Conservation (phyloP, 1,140 invertebrate genomes). For the Apis cerana region DNA sequence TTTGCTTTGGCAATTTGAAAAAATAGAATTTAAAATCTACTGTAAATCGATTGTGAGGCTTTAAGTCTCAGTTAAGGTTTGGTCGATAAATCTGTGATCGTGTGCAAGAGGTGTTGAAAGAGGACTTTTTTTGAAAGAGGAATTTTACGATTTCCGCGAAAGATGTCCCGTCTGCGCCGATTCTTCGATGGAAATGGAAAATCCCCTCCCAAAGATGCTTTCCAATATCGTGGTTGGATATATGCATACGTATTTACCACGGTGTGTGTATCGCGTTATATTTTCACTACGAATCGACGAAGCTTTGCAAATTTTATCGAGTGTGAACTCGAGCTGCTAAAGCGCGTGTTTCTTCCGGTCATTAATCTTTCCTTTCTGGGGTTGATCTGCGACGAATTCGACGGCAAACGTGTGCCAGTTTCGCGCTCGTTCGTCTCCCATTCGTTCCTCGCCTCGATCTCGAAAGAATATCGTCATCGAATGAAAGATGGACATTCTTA, state of each 20-base stretch:
- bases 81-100: conserved; percentile 24
- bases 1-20: too few species aligned
- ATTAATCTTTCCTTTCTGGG: conserved; percentile 58
- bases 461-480: conserved; percentile 4
- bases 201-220: conserved; percentile 25
- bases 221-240: conserved; percentile 37
- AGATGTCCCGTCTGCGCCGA: conserved; percentile 27
- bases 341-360: conserved; percentile 62
- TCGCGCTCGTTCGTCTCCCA: conserved; percentile 26
- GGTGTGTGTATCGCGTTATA: conserved; percentile 48
- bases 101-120: conserved; percentile 1
- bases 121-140: conserved; percentile 49
- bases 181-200: conserved; percentile 55
- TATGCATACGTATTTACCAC: conserved; percentile 40
- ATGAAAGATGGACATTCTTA: too few species aligned
- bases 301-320: conserved; percentile 67
- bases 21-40: too few species aligned
- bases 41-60: too few species aligned
- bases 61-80: not conserved
- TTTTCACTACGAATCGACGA: conserved; percentile 47
- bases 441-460: conserved; percentile 1
- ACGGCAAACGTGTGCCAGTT: conserved; percentile 55
- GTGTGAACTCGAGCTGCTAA: conserved; percentile 61
- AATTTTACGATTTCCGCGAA: conserved; percentile 53
- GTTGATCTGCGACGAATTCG: conserved; percentile 54